Evolutionary conservation across 2,888 invertebrate species (phyloP).

Genomic region (Galerucella calmariensis): DNA sequence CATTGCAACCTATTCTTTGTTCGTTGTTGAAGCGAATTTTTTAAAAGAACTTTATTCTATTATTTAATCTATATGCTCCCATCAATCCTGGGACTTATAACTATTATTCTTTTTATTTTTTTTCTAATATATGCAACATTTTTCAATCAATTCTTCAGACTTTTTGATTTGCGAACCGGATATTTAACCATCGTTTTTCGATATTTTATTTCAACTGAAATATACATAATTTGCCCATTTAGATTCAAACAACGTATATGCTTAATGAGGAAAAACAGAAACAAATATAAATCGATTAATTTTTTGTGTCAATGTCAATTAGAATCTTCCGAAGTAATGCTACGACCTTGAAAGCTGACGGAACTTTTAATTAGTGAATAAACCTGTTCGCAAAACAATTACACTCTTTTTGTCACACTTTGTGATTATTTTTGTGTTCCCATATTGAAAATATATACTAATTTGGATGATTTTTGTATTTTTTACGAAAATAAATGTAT

Average conservation of each 20-base stretch:
- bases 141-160: too few relatives aligned
- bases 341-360: not conserved
- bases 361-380: not conserved
- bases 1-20: too few relatives aligned
- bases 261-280: not conserved
- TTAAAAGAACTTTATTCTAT: too few relatives aligned
- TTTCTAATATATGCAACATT: too few relatives aligned
- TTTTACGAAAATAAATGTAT: too few relatives aligned
- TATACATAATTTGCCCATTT: not conserved
- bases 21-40: too few relatives aligned
- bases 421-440: too few relatives aligned
- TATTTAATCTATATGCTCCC: too few relatives aligned
- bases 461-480: too few relatives aligned
- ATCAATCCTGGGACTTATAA: too few relatives aligned
- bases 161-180: not conserved
- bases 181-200: not conserved
- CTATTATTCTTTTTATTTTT: too few relatives aligned
- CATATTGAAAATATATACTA: too few relatives aligned
- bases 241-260: slow-evolving; percentile 8
- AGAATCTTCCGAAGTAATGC: not conserved
- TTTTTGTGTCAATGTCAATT: not conserved
- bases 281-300: not conserved
- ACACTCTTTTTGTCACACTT: not conserved
- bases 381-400: not conserved
- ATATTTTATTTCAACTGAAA: not conserved